Evolutionary conservation across 64 coral and sea anemone genomes (phyloP).

Genomic region (Actinia tenebrosa): DNA sequence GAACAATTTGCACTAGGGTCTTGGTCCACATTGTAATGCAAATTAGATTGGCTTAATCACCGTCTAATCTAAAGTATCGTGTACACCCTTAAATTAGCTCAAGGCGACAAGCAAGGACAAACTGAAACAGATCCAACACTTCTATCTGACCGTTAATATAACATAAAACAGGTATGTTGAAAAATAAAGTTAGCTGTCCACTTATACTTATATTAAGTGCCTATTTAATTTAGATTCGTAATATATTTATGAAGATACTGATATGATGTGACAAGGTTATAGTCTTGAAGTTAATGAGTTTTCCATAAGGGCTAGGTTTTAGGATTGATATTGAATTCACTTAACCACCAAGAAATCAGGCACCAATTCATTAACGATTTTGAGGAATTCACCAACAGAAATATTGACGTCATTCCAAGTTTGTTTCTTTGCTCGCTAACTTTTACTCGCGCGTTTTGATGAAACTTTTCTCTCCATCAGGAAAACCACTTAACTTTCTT

Average conservation of each 20-base stretch:
- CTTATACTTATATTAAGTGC: background rate
- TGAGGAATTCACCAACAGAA: background rate
- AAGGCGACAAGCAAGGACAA: background rate
- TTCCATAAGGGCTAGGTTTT: background rate
- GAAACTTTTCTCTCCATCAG: background rate
- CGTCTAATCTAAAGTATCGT: background rate
- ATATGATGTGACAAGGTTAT: constrained; percentile 10
- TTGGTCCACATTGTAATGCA: constrained; percentile 3
- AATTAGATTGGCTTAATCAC: background rate
- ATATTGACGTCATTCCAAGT: background rate
- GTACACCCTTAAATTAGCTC: background rate
- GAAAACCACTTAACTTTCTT: background rate
- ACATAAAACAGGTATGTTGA: background rate
- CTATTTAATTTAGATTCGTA: constrained; percentile 4
- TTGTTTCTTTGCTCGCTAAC: background rate
- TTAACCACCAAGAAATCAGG: background rate
- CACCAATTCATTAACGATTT: background rate
- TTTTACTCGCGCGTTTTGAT: background rate
- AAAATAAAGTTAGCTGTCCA: background rate
- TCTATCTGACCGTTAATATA: background rate
- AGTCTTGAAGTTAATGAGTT: background rate
- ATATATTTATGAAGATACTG: background rate
- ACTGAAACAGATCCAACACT: background rate
- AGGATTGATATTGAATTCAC: background rate
- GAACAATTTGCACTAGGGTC: background rate